A percentile compares a stretch with the other conserved stretches of the same genome.
Conservation (phyloP, 2,888 invertebrate genomes). For the Caradrina kadenii region DNA sequence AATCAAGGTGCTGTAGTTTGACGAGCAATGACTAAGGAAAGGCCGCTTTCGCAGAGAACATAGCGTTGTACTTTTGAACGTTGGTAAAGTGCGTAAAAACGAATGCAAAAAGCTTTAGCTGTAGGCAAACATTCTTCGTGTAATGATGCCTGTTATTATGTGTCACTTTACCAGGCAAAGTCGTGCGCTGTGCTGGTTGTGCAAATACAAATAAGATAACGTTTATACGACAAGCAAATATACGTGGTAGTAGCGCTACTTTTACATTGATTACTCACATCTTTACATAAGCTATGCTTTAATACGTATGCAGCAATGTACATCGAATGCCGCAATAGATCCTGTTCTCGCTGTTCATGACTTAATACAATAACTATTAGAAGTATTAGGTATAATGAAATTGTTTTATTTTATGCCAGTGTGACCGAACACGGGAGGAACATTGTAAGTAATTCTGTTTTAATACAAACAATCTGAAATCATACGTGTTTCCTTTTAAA, state of each 20-base stretch:
- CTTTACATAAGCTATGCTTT: background rate
- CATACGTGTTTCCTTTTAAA: conserved; percentile 71
- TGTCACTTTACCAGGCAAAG: too few species aligned
- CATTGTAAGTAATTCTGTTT: conserved; percentile 82
- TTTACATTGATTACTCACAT: background rate
- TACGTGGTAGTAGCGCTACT: background rate
- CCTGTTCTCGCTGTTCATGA: conserved; percentile 30
- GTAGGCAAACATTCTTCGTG: too few species aligned
- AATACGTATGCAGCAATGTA: background rate
- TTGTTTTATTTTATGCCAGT: conserved; percentile 57
- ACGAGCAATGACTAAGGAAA: background rate
- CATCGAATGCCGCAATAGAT: background rate
- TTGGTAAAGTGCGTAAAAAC: too few species aligned
- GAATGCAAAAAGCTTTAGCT: too few species aligned
- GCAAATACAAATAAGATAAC: too few species aligned
- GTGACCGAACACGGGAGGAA: conserved; percentile 74
- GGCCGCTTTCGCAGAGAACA: too few species aligned
- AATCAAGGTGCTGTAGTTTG: background rate
- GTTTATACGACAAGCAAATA: background rate
- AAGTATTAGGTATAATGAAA: conserved; percentile 15
- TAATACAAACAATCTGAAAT: conserved; percentile 81
- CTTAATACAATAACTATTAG: conserved; percentile 39
- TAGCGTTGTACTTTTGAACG: background rate
- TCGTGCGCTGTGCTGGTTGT: too few species aligned
- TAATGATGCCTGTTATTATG: too few species aligned